phyloP scores from a whole-genome alignment of 2,888 invertebrate species.

The Merodon equestris region DNA sequence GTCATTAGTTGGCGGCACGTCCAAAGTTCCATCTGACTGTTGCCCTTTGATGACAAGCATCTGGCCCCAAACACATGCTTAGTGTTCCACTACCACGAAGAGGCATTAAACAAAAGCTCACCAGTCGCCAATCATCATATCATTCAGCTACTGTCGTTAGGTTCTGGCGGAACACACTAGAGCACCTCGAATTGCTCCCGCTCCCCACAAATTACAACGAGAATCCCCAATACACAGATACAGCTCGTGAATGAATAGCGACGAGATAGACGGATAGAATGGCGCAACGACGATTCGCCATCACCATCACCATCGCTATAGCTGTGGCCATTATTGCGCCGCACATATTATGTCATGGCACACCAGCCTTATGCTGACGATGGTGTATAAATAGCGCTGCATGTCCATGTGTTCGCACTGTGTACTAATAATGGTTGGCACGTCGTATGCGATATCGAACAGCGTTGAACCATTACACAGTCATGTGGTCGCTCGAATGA shows the following conservation, averaged over 20 bases:
- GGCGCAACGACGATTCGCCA: slow-evolving; percentile 59
- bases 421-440: neutral
- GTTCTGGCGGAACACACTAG: too few species aligned
- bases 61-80: slow-evolving; percentile 17
- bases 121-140: slow-evolving; percentile 23
- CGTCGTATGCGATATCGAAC: slow-evolving; percentile 3
- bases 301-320: too few species aligned
- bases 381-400: slow-evolving; percentile 48
- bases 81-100: neutral
- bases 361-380: slow-evolving; percentile 5
- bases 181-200: too few species aligned
- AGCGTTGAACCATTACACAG: slow-evolving; percentile 35
- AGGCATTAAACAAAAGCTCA: slow-evolving; percentile 46
- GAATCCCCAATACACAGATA: slow-evolving; percentile 20
- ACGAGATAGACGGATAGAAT: neutral
- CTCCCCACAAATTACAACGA: neutral
- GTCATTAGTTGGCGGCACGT: slow-evolving; percentile 5
- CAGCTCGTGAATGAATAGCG: neutral
- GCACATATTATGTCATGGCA: slow-evolving; percentile 62
- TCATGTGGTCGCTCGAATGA: slow-evolving; percentile 32
- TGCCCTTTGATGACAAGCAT: slow-evolving; percentile 46
- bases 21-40: slow-evolving; percentile 47
- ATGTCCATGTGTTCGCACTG: slow-evolving; percentile 37
- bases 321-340: slow-evolving; percentile 51
- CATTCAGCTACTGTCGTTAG: slow-evolving; percentile 19